Conservation (phyloP, 2,888 invertebrate species). For the Drosophila mimetica region DNA sequence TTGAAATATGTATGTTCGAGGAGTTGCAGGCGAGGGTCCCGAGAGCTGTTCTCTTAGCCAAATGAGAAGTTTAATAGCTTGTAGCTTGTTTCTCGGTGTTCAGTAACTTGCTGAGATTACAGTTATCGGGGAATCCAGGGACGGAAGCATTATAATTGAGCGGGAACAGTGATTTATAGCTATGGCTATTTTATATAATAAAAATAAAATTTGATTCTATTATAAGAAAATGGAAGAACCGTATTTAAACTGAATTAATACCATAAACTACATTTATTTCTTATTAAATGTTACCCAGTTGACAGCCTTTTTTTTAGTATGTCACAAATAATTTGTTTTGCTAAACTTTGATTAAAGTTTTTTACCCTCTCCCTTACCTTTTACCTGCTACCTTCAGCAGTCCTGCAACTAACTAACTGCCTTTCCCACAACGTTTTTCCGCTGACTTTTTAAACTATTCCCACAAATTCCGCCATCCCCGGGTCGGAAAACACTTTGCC, state of each 20-base stretch:
- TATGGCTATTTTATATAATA: too few relatives aligned
- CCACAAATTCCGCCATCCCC: slow-evolving; percentile 22
- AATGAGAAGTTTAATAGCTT: slow-evolving; percentile 52
- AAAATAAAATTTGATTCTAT: background rate
- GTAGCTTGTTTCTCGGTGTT: slow-evolving; percentile 27
- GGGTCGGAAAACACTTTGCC: background rate
- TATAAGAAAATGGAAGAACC: too few relatives aligned
- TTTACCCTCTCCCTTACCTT: background rate
- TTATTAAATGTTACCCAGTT: background rate
- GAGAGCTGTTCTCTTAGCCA: slow-evolving; percentile 27
- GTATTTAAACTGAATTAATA: too few relatives aligned
- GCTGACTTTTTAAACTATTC: slow-evolving; percentile 32
- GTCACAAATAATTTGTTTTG: slow-evolving; percentile 27
- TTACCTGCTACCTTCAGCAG: slow-evolving; percentile 6
- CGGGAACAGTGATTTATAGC: background rate
- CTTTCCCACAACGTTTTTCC: slow-evolving; percentile 27
- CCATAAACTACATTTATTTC: too few relatives aligned
- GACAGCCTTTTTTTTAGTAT: background rate
- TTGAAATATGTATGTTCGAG: slow-evolving; percentile 69
- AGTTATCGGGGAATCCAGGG: slow-evolving; percentile 22
- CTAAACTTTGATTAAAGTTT: slow-evolving; percentile 16
- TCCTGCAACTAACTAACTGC: slow-evolving; percentile 13
- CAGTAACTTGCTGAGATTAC: slow-evolving; percentile 18
- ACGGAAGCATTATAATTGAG: slow-evolving; percentile 12
- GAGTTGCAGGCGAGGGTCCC: slow-evolving; percentile 25